These are phyloP conservation scores for Apus apus DNA, from an alignment of 2,113 vertebrate species.

Conservation along the genomic window DNA sequence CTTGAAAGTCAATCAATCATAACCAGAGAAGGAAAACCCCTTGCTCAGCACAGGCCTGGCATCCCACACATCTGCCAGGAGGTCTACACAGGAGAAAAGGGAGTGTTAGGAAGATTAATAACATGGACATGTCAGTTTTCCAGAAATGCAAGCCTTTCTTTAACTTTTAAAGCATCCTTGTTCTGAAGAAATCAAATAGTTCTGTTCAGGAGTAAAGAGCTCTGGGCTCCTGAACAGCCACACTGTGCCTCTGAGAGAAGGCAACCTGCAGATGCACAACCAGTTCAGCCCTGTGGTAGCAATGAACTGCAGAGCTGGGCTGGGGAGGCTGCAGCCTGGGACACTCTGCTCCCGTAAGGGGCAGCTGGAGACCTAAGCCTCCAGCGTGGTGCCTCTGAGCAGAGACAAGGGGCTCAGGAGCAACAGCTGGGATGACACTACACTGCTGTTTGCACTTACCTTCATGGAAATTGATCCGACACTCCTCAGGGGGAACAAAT, in stretches of 20 bases:
- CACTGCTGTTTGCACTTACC: conserved; percentile 51
- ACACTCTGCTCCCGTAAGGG: background rate
- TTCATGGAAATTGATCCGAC: conserved; percentile 77
- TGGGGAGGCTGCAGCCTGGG: background rate
- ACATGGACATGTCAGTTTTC: background rate
- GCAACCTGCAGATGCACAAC: background rate
- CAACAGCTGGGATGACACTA: background rate
- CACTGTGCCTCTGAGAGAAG: background rate
- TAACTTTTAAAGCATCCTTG: background rate
- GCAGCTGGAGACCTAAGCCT: background rate
- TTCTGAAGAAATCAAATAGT: background rate
- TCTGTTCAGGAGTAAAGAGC: background rate
- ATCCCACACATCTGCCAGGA: background rate
- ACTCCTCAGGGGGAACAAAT: conserved; percentile 71
- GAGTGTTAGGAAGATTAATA: background rate
- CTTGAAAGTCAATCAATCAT: background rate
- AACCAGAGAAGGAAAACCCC: background rate
- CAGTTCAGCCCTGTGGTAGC: background rate
- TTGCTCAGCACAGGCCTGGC: background rate
- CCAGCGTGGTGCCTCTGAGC: background rate
- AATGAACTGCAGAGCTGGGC: accelerated
- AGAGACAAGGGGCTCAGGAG: background rate
- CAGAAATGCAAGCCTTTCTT: background rate
- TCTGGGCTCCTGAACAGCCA: background rate
- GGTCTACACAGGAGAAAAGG: background rate